A percentile compares a stretch with the other conserved stretches of the same genome.
Evolutionary conservation across 92 coral and sea anemone species (phyloP).

Genomic region (Epizoanthus stellaris): DNA sequence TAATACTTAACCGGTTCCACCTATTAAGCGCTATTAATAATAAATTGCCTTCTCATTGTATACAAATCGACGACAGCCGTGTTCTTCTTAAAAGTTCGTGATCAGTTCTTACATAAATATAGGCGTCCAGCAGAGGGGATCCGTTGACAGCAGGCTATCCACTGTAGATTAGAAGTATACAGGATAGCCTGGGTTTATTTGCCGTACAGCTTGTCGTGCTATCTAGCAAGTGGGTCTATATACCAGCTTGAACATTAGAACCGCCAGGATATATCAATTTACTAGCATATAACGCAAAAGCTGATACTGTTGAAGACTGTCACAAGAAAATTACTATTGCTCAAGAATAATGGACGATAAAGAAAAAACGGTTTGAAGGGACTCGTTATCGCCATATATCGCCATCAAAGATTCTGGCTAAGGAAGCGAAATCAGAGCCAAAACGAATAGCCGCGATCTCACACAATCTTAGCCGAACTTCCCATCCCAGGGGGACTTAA

Average conservation of each 20-base stretch:
- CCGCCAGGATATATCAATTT: background rate
- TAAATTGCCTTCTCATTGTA: constrained; percentile 29
- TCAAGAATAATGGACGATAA: background rate
- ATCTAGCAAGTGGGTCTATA: background rate
- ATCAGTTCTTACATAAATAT: background rate
- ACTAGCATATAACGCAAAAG: too few relatives aligned
- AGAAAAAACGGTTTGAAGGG: constrained; percentile 5
- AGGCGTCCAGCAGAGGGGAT: background rate
- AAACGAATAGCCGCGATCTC: background rate
- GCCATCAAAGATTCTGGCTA: background rate
- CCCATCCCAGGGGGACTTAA: background rate
- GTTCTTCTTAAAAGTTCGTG: constrained; percentile 1
- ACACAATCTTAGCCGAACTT: background rate
- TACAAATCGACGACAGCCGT: constrained; percentile 17
- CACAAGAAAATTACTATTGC: background rate
- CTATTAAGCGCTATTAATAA: constrained; percentile 52
- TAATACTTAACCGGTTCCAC: constrained; percentile 59
- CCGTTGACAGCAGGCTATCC: background rate
- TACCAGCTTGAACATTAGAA: background rate
- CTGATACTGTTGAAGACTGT: background rate
- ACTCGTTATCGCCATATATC: background rate
- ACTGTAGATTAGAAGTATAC: background rate
- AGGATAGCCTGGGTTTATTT: background rate
- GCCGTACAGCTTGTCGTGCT: background rate
- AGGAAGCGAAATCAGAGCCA: background rate